A percentile compares a stretch with the other conserved stretches of the same genome.
These are phyloP conservation scores for Plutomurus gul DNA, from an alignment of 1,140 invertebrate species.

Conservation along the genomic window DNA sequence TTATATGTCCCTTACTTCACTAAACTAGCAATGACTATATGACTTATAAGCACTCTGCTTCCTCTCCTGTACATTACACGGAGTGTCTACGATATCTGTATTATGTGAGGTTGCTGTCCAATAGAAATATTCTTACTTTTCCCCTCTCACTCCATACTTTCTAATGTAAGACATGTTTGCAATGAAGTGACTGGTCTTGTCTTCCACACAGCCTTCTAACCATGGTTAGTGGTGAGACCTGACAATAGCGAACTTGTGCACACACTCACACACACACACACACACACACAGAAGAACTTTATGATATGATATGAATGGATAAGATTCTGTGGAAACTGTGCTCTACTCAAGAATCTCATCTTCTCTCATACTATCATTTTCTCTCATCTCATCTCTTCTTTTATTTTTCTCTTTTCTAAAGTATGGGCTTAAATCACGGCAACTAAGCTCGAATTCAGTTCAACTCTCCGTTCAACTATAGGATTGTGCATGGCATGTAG, in stretches of 20 bases:
- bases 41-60: too few relatives aligned
- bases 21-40: too few relatives aligned
- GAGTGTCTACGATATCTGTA: too few relatives aligned
- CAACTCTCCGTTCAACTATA: neutral
- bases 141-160: neutral
- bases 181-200: neutral
- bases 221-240: neutral
- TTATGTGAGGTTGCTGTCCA: too few relatives aligned
- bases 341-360: conserved; percentile 26
- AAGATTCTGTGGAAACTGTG: neutral
- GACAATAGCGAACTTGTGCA: neutral
- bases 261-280: neutral
- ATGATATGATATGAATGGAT: too few relatives aligned
- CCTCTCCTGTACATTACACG: too few relatives aligned
- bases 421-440: neutral
- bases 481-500: conserved; percentile 8
- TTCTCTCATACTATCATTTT: neutral
- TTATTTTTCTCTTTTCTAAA: conserved; percentile 17
- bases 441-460: too few relatives aligned
- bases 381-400: neutral
- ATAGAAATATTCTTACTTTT: conserved; percentile 8
- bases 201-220: too few relatives aligned
- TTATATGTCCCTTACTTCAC: too few relatives aligned
- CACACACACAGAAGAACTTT: too few relatives aligned
- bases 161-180: neutral